phyloP scores from a whole-genome alignment of 2,797 vertebrate species.

The Chaetophractus vellerosus region DNA sequence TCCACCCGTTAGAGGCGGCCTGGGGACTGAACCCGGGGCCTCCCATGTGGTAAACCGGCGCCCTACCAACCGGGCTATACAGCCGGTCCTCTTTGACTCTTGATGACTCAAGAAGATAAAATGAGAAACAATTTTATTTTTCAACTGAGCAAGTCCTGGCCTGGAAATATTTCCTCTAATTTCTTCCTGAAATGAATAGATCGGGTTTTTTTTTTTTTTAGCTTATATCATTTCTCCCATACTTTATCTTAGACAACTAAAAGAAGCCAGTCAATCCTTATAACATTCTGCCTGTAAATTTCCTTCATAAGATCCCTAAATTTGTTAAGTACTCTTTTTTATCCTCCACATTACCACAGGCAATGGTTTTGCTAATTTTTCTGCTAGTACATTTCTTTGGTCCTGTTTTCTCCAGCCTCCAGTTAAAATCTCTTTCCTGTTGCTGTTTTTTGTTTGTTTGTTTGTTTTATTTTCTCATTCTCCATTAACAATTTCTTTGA shows the following conservation, averaged over 20 bases:
- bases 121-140: constrained; percentile 8
- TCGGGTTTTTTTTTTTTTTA: not conserved
- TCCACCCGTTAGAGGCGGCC: no score
- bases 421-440: not conserved
- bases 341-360: not conserved
- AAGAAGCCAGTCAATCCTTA: not conserved
- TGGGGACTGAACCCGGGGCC: no score
- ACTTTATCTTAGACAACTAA: not conserved
- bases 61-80: no score
- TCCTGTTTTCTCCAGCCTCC: not conserved
- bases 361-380: not conserved
- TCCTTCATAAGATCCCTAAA: not conserved
- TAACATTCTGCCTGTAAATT: not conserved
- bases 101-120: not conserved
- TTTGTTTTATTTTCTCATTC: no score
- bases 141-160: not conserved
- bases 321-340: not conserved
- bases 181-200: not conserved
- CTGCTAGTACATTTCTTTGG: not conserved
- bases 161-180: not conserved
- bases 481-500: not conserved
- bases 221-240: not conserved
- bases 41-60: no score
- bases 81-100: no score
- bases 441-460: not conserved